phyloP scores from a whole-genome alignment of 2,888 invertebrate species.

The Lutraria lutraria region DNA sequence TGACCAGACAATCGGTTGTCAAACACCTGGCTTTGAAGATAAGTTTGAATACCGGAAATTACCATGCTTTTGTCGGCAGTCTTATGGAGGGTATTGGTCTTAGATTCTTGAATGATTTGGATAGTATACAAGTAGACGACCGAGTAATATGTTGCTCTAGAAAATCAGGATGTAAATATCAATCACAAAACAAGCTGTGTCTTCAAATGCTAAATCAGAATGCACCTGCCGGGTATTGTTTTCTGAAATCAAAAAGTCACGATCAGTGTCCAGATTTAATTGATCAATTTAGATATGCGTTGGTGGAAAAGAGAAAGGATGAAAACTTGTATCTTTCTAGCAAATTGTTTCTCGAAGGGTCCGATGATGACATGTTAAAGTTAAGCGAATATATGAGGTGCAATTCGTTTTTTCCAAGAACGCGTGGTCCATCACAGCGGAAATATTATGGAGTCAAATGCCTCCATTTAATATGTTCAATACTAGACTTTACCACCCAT shows the following conservation, averaged over 20 bases:
- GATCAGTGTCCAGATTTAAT: not conserved
- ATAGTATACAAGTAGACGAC: slow-evolving; percentile 23
- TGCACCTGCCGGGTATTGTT: slow-evolving; percentile 10
- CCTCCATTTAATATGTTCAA: not conserved
- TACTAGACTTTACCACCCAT: not conserved
- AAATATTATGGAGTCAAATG: not conserved
- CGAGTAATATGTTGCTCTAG: not conserved
- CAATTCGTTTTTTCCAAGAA: not conserved
- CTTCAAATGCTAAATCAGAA: slow-evolving; percentile 10
- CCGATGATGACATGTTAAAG: not conserved
- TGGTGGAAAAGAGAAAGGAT: not conserved
- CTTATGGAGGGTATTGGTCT: slow-evolving; percentile 37
- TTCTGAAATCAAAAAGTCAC: not conserved
- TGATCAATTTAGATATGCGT: slow-evolving; percentile 4
- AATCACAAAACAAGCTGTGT: not conserved
- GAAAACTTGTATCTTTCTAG: slow-evolving; percentile 23
- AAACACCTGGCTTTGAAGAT: slow-evolving; percentile 30
- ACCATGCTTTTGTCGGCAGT: slow-evolving; percentile 40
- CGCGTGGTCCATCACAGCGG: slow-evolving; percentile 26
- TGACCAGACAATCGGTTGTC: slow-evolving; percentile 12
- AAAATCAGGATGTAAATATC: not conserved
- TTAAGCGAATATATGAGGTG: not conserved
- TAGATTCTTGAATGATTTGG: slow-evolving; percentile 31
- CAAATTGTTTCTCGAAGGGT: slow-evolving; percentile 9
- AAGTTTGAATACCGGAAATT: not conserved